Evolutionary conservation across 2,797 vertebrate species (phyloP).

Genomic region (Bradypus variegatus): DNA sequence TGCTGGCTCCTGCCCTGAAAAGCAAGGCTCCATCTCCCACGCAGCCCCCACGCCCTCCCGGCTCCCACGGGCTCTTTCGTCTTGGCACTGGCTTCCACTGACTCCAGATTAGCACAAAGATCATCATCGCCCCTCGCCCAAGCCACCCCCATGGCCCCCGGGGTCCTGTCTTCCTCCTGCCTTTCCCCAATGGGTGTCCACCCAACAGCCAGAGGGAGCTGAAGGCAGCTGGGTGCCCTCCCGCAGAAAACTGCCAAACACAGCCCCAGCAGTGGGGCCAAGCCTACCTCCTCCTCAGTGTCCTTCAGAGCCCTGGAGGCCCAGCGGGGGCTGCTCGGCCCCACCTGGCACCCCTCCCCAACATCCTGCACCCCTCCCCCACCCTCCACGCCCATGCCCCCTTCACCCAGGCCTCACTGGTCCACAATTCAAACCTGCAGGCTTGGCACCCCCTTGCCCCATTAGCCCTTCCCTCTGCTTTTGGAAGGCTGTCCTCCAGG

Average conservation of each 20-base stretch:
- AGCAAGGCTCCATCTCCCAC: not conserved
- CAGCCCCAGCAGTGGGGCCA: rapidly evolving
- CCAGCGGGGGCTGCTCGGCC: not conserved
- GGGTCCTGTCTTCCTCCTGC: not conserved
- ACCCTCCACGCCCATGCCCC: rapidly evolving
- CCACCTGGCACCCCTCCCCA: too few species aligned
- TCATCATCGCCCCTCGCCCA: rapidly evolving
- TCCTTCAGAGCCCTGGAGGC: not conserved
- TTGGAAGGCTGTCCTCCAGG: too few species aligned
- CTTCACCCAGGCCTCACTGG: not conserved
- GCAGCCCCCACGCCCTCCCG: rapidly evolving
- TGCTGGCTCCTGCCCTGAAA: not conserved
- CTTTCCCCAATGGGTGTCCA: not conserved
- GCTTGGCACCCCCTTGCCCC: rapidly evolving
- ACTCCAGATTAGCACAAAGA: not conserved
- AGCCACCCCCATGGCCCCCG: rapidly evolving
- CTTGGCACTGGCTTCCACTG: rapidly evolving
- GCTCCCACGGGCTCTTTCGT: rapidly evolving
- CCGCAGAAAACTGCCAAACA: not conserved
- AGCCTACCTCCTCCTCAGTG: rapidly evolving
- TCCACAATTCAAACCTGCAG: too few species aligned
- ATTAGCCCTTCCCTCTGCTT: not conserved
- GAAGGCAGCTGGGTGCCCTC: rapidly evolving
- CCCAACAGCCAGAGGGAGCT: not conserved
- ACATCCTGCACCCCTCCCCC: rapidly evolving